Conservation (phyloP, 2,888 invertebrate species). For the Orthosia gracilis region DNA sequence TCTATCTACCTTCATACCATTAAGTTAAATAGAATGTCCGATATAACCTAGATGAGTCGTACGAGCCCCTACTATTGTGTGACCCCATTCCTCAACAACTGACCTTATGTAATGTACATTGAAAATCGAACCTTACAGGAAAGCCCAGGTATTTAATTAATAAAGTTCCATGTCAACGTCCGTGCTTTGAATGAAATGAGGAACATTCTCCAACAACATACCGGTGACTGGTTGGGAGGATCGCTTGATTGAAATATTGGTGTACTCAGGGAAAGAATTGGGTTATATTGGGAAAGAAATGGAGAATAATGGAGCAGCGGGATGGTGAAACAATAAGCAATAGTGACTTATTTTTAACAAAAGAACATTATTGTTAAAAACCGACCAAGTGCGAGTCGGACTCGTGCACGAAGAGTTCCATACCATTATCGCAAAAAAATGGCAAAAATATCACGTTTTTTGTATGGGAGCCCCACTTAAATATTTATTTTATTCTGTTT, state of each 20-base stretch:
- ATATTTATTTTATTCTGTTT: too few species aligned
- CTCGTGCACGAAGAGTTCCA: too few species aligned
- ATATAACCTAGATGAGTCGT: slow-evolving; percentile 6
- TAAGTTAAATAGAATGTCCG: slow-evolving; percentile 1
- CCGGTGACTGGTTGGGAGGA: neutral
- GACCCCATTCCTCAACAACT: slow-evolving; percentile 43
- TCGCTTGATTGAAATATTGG: slow-evolving; percentile 38
- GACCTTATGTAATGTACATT: slow-evolving; percentile 30
- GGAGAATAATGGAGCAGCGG: neutral
- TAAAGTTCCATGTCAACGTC: slow-evolving; percentile 47
- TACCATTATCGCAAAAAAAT: too few species aligned
- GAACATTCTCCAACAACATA: slow-evolving; percentile 39
- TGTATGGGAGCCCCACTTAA: too few species aligned
- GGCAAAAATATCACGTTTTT: too few species aligned
- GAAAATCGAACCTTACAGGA: slow-evolving; percentile 23
- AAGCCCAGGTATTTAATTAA: slow-evolving; percentile 62
- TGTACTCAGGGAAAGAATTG: neutral
- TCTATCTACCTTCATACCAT: neutral
- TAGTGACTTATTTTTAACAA: neutral
- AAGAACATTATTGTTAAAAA: neutral
- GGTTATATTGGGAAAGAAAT: neutral
- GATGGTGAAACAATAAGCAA: neutral
- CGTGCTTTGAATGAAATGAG: slow-evolving; percentile 57
- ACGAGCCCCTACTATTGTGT: neutral
- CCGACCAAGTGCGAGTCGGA: too few species aligned